These are phyloP conservation scores for Lycaena phlaeas DNA, from an alignment of 2,888 invertebrate species.

Conservation along the genomic window DNA sequence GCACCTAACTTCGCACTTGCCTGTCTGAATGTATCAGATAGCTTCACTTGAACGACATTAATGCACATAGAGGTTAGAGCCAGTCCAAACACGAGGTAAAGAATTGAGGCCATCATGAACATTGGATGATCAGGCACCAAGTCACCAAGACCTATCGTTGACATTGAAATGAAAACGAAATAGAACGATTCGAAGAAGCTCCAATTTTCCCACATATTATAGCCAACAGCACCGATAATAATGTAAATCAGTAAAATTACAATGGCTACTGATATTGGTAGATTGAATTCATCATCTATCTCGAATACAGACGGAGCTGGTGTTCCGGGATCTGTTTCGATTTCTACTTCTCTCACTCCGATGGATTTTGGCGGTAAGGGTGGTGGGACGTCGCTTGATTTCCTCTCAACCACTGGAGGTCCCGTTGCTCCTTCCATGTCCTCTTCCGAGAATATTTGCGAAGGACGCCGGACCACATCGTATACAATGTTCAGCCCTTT, in stretches of 20 bases:
- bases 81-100: conserved; percentile 94
- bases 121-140: conserved; percentile 90
- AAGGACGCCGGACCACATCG: conserved; percentile 84
- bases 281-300: conserved; percentile 94
- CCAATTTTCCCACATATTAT: conserved; percentile 87
- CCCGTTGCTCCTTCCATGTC: conserved; percentile 40
- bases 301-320: conserved; percentile 85
- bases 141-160: conserved; percentile 97
- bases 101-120: conserved; percentile 91
- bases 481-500: conserved; percentile 87
- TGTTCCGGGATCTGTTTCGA: conserved; percentile 78
- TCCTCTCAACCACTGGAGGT: conserved; percentile 37
- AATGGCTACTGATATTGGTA: conserved; percentile 93
- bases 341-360: conserved; percentile 36
- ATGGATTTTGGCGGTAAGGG: conserved; percentile 58
- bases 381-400: conserved; percentile 53
- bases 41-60: conserved; percentile 91
- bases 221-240: conserved; percentile 87
- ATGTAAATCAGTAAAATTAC: conserved; percentile 88
- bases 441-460: conserved; percentile 74
- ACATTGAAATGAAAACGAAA: conserved; percentile 97
- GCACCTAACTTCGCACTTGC: conserved; percentile 90
- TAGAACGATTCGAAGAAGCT: conserved; percentile 95
- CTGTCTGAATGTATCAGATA: conserved; percentile 85
- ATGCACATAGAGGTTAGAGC: conserved; percentile 98